Evolutionary conservation across 2,888 invertebrate species (phyloP), one percentile per base, ranked within the genome.

Genomic region (Cryptus viduatorius): DNA sequence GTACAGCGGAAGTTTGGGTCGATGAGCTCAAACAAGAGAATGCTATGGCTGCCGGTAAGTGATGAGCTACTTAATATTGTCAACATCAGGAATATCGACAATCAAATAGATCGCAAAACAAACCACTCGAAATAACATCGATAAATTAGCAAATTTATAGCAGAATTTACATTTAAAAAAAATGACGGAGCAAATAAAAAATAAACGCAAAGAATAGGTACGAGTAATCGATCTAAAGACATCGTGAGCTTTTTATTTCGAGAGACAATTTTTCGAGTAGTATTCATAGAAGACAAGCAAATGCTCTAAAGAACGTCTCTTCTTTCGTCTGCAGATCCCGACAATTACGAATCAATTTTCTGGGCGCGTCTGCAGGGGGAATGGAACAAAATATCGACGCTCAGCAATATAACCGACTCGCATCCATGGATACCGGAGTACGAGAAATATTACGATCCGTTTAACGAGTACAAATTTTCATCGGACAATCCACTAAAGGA

Each of bases 401-500:
- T 89, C 0, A 95, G 95, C 31, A 94, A 94, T 81, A 93, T 94
- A 37, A 92, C 93, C 14, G 89, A 92, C 81, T 95, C 95, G 67
- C 95, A 96, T 92, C 95, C 96, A 0, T 98, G 98, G 98, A 94
- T 96, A 67, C 95, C 96, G 56, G 96, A 96, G 87, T 96, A 95
- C 89, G 95, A 95, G 79, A 95, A 95, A 80, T 95, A 95, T 89
- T 95, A 95, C 84, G 96, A 96, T 90, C 95, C 95, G 0, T 96
- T 95, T 89, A 96, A 96, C 95, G 96, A 97, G 86, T 98, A 98
- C 91, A 94, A 95, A 89, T 98, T 98, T 94, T 95, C 96, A 75
- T 96, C 97, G 90, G 96, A 98, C 50, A 99, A 99, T 95, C 97
- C 98, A 12, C 97, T 98, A 96, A 94, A 95, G 69, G 96, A 97